A percentile compares a stretch with the other conserved stretches of the same genome.
These are phyloP conservation scores for Platycnemis pennipes DNA, from an alignment of 2,888 invertebrate genomes.

Conservation along the genomic window DNA sequence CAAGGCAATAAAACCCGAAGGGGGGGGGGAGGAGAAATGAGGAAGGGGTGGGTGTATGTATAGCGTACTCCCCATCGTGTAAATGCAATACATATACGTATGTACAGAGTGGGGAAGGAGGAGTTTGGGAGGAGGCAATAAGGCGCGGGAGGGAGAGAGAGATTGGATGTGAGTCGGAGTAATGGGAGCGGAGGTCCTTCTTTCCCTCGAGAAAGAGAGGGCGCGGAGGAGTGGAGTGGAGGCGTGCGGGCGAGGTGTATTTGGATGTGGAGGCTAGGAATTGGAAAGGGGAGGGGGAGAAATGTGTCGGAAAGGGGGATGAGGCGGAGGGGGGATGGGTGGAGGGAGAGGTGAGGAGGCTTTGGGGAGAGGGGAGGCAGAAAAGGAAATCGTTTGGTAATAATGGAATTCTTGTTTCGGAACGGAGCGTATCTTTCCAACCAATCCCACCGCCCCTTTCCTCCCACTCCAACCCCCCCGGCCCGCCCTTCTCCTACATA, in stretches of 20 bases:
- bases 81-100: background rate
- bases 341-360: background rate
- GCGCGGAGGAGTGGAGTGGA: slow-evolving; percentile 21
- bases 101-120: background rate
- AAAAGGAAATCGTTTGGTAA: slow-evolving; percentile 61
- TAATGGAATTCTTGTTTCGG: slow-evolving; percentile 68
- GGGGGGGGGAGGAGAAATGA: background rate
- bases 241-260: background rate
- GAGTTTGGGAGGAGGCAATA: background rate
- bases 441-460: slow-evolving; percentile 28
- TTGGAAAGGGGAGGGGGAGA: background rate
- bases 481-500: background rate
- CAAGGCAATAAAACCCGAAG: slow-evolving; percentile 45
- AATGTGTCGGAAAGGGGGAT: background rate
- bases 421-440: slow-evolving; percentile 59
- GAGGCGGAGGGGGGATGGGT: background rate
- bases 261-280: background rate
- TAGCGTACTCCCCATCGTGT: too few species aligned
- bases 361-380: too few species aligned
- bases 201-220: background rate
- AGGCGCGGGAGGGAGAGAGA: background rate
- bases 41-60: background rate
- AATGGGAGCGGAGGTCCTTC: background rate
- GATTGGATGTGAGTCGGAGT: slow-evolving; percentile 26
- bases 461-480: background rate